Conservation (phyloP, 2,888 invertebrate genomes). For the Eutolmus rufibarbis region DNA sequence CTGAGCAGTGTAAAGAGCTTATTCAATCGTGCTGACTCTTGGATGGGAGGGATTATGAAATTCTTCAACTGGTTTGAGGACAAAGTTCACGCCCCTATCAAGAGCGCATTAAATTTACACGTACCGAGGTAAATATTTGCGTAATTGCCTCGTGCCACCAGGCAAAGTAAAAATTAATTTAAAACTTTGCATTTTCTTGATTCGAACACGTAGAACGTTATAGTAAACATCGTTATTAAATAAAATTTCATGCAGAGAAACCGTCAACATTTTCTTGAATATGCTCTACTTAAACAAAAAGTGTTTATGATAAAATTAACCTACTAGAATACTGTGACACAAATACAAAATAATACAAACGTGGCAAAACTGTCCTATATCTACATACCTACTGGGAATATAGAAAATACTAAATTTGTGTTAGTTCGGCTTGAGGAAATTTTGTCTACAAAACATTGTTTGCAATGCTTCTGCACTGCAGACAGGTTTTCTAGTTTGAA, state of each 20-base stretch:
- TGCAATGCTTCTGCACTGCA: background rate
- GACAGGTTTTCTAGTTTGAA: background rate
- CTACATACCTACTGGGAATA: too few relatives aligned
- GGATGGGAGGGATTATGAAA: background rate
- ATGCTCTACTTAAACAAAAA: too few relatives aligned
- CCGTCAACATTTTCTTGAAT: too few relatives aligned
- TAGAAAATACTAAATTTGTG: background rate
- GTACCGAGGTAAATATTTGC: background rate
- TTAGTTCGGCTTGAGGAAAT: background rate
- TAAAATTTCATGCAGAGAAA: too few relatives aligned
- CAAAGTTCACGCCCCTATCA: background rate
- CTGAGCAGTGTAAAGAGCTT: background rate
- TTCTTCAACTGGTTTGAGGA: background rate
- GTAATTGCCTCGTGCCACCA: background rate
- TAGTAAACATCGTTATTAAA: background rate
- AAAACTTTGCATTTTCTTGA: background rate
- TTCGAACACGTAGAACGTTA: background rate
- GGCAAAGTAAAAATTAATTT: background rate
- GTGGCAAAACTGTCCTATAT: too few relatives aligned
- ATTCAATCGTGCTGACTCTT: background rate
- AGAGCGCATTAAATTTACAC: background rate
- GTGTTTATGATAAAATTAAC: too few relatives aligned
- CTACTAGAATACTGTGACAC: too few relatives aligned
- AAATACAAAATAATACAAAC: too few relatives aligned
- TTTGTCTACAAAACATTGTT: background rate